Percentiles rank a stretch among this genome's conserved stretches.
Conservation (phyloP, 2,113 vertebrate species). For the Neotragus pygmaeus region DNA sequence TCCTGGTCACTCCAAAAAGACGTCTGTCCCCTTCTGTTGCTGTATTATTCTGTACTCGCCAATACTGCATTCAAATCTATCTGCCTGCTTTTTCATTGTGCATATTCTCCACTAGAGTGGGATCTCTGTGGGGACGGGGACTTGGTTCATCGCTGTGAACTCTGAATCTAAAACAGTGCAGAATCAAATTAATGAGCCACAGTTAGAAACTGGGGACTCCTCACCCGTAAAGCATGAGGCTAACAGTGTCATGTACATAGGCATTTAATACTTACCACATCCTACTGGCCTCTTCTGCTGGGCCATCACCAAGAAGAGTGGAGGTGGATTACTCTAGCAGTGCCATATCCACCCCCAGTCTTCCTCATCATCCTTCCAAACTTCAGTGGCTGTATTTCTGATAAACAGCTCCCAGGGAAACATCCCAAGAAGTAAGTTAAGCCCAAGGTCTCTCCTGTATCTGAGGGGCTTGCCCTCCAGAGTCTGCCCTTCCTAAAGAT, state of each 20-base stretch:
- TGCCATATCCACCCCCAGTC: rapidly evolving
- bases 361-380: neutral
- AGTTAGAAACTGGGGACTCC: neutral
- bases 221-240: rapidly evolving
- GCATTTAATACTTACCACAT: neutral
- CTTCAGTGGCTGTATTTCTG: neutral
- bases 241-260: neutral
- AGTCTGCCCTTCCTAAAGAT: neutral
- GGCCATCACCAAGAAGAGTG: neutral
- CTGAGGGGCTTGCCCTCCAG: neutral
- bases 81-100: neutral
- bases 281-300: neutral
- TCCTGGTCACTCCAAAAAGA: neutral
- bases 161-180: neutral
- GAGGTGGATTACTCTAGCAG: neutral
- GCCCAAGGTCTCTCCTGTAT: neutral
- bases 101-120: neutral
- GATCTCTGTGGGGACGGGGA: neutral
- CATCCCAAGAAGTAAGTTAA: neutral
- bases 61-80: neutral
- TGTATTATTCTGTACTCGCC: neutral
- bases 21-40: neutral
- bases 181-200: neutral
- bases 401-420: neutral
- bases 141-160: neutral